Base-by-base conservation (phyloP, 2,113 vertebrate species). In the Plotosus lineatus region DNA sequence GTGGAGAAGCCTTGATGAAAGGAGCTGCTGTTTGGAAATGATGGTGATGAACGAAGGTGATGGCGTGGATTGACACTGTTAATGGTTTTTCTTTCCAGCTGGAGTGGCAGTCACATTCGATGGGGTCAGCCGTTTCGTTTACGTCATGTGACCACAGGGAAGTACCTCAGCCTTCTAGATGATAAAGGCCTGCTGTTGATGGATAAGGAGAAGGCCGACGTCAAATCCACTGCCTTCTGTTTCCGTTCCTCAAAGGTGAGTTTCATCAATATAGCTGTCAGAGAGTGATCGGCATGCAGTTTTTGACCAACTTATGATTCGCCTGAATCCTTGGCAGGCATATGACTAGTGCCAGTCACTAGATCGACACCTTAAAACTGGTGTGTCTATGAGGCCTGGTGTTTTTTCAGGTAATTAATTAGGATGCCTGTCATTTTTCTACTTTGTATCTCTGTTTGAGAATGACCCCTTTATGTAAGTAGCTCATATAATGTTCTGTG, bases 81-180 rank as follows among this genome's bases (percentile, higher is more conserved):
- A 26, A 36, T 42, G 71, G 31, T 74, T 86, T n/a, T 56, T 84
- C 51, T 85, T 73, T 87, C 26, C 90, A 99, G 97, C 86, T 99
- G 97, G 97, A 98, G 97, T 79, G 97, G 97, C 56, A 98, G 97
- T 90, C 97, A 99, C 73, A 97, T 96, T 75, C 93, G 96, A 73
- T 99, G 97, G 97, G 97, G 96, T 75, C 97, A 98, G 86, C 94
- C 94, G 0, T 99, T 99, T 89, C 91, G 97, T 87, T 90, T 99
- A 38, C 93, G 97, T 75, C 97, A 99, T 4, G 96, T 99, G 90
- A 99, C 97, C 44, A 99, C 97, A 6, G 97, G 97, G 68, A 97
- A 97, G 80, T 99, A 99, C 87, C 91, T 99, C 76, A 98, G 96
- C 89, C 92, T 98, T 53, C 89, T 93, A 83, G 96, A 98, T 68